phyloP scores from a whole-genome alignment of 2,888 invertebrate species.

The Tachina fera region DNA sequence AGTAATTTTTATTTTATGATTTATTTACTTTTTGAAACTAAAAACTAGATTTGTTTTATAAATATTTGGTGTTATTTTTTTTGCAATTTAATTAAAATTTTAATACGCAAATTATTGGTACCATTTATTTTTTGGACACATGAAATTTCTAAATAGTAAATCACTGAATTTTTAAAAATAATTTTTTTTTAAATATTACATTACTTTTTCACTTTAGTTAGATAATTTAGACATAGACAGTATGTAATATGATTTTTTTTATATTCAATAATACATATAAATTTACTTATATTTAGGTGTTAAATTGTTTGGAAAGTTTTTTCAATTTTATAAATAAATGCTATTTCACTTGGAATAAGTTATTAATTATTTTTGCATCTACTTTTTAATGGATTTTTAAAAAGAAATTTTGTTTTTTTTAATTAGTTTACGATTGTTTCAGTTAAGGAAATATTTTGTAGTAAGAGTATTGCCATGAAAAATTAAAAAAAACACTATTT shows the following conservation, averaged over 20 bases:
- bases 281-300: not conserved
- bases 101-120: constrained; percentile 41
- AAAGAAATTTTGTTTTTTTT: constrained; percentile 30
- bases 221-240: constrained; percentile 48
- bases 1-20: constrained; percentile 5
- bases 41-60: constrained; percentile 47
- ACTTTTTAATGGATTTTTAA: no score
- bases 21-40: constrained; percentile 17
- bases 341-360: constrained; percentile 59
- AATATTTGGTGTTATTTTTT: constrained; percentile 67
- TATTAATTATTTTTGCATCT: constrained; percentile 4
- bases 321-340: constrained; percentile 57
- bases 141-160: not conserved
- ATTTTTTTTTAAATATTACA: constrained; percentile 17
- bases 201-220: not conserved
- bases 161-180: not conserved
- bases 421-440: constrained; percentile 26
- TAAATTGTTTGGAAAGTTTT: constrained; percentile 19
- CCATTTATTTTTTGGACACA: constrained; percentile 20
- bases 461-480: no score
- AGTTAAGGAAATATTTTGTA: not conserved
- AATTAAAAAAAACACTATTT: no score
- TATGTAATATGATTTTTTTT: constrained; percentile 39
- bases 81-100: constrained; percentile 51
- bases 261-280: constrained; percentile 24